phyloP scores from a whole-genome alignment of 2,888 invertebrate species.

The Spicauda simplicius region DNA sequence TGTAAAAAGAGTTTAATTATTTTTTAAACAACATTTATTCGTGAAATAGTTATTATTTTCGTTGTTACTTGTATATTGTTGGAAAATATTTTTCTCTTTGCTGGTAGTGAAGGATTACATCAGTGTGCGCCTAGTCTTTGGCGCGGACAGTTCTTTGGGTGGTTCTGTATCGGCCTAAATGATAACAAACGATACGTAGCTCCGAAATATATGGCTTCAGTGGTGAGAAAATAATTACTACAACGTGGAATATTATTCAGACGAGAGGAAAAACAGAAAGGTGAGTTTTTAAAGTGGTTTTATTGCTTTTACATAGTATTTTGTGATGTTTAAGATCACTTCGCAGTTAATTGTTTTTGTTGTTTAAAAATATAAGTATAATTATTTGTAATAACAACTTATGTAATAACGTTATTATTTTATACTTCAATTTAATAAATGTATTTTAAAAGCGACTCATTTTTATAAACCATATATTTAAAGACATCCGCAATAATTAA shows the following conservation, averaged over 20 bases:
- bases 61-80: not conserved
- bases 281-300: constrained; percentile 5
- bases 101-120: constrained; percentile 41
- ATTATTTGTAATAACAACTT: too few species aligned
- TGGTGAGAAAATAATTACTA: constrained; percentile 39
- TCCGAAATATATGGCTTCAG: constrained; percentile 48
- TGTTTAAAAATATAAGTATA: too few species aligned
- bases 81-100: not conserved
- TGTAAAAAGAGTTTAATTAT: too few species aligned
- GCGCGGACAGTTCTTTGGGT: constrained; percentile 54
- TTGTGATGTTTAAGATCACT: not conserved
- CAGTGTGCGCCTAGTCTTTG: constrained; percentile 68
- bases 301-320: not conserved
- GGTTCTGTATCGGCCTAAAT: constrained; percentile 49
- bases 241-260: not conserved
- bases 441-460: too few species aligned
- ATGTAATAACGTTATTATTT: too few species aligned
- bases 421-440: too few species aligned
- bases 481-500: too few species aligned
- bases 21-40: not conserved
- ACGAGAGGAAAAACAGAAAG: not conserved
- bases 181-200: constrained; percentile 49
- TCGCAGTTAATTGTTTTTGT: constrained; percentile 2
- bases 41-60: not conserved
- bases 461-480: too few species aligned